Percentiles rank a stretch among this genome's conserved stretches.
Conservation (phyloP, 2,888 invertebrate genomes). For the Cotesia congregata region DNA sequence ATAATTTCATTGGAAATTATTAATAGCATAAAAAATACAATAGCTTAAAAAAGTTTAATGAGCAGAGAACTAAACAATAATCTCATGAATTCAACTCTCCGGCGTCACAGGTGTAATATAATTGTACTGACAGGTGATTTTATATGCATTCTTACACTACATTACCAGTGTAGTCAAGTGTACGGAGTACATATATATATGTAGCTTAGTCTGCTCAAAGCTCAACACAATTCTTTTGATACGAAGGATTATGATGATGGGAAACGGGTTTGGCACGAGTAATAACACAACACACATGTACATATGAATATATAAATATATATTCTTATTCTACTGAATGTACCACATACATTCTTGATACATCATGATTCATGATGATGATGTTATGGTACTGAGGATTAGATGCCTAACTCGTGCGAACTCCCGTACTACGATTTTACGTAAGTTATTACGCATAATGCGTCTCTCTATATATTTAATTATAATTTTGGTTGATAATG, state of each 20-base stretch:
- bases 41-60: constrained; percentile 3
- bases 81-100: neutral
- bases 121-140: constrained; percentile 10
- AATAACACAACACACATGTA: neutral
- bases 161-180: neutral
- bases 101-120: constrained; percentile 9
- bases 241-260: constrained; percentile 3
- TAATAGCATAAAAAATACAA: neutral
- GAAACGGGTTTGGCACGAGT: constrained; percentile 36
- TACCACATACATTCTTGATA: neutral
- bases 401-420: constrained; percentile 12
- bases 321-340: neutral
- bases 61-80: constrained; percentile 2
- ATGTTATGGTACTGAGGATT: constrained; percentile 2
- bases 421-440: neutral
- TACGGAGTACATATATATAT: neutral
- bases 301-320: neutral
- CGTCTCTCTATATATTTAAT: neutral
- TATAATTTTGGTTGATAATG: neutral
- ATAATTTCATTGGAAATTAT: neutral
- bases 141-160: constrained; percentile 2
- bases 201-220: neutral
- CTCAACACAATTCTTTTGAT: neutral
- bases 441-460: neutral
- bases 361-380: constrained; percentile 9